phyloP scores from a whole-genome alignment of 2,888 invertebrate species.

The Eucera pruinosa region DNA sequence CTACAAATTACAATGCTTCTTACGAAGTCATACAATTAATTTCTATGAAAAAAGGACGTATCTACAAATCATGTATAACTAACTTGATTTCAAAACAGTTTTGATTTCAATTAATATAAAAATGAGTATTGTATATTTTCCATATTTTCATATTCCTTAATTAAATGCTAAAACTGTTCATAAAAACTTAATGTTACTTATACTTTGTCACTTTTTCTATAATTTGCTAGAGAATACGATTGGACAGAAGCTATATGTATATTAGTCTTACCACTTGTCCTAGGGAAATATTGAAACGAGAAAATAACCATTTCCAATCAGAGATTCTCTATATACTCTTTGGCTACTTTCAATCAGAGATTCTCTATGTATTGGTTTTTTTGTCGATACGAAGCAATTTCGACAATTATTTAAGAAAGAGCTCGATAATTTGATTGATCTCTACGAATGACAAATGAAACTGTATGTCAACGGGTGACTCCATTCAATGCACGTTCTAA shows the following conservation, averaged over 20 bases:
- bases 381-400: constrained; percentile 12
- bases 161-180: neutral
- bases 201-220: no score
- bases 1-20: no score
- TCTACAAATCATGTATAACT: no score
- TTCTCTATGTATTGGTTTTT: constrained; percentile 9
- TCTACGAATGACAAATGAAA: constrained; percentile 8
- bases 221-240: no score
- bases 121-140: no score
- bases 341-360: constrained; percentile 7
- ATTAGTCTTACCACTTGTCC: constrained; percentile 79
- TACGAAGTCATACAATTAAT: no score
- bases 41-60: no score
- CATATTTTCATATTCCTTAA: neutral
- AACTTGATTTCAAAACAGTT: neutral
- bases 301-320: no score
- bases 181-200: no score
- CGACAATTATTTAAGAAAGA: constrained; percentile 11
- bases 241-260: constrained; percentile 69
- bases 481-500: neutral
- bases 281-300: constrained; percentile 81
- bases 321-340: no score
- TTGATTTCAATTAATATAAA: no score
- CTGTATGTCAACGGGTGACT: neutral
- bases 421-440: constrained; percentile 19